Conservation (phyloP, 2,797 vertebrate genomes). For the Atherinosoma microstoma region DNA sequence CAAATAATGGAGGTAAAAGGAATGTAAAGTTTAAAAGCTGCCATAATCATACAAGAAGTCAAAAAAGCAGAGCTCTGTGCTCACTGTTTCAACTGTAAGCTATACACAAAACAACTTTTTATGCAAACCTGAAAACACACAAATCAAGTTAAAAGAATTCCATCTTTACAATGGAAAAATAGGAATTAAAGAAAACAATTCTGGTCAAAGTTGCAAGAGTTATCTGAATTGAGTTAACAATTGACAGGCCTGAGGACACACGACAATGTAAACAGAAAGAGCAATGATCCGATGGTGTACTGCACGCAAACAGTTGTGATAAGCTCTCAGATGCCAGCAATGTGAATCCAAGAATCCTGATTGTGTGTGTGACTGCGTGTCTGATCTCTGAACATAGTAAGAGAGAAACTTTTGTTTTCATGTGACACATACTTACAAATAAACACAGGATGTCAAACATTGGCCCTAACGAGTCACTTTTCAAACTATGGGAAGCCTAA, state of each 20-base stretch:
- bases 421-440: constrained; percentile 2
- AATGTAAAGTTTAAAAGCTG: no score
- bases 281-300: constrained; percentile 56
- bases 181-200: constrained; percentile 43
- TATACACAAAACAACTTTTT: not conserved
- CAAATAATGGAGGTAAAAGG: no score
- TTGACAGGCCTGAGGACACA: constrained; percentile 68
- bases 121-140: constrained; percentile 15
- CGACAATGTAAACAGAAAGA: constrained; percentile 25
- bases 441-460: constrained; percentile 7
- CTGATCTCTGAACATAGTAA: not conserved
- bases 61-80: not conserved
- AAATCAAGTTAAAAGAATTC: constrained; percentile 53
- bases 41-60: not conserved
- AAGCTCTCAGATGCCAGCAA: constrained; percentile 49
- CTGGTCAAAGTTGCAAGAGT: constrained; percentile 75
- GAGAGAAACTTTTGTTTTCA: not conserved
- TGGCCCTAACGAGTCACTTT: constrained; percentile 7
- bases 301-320: constrained; percentile 57
- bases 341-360: not conserved
- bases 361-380: not conserved
- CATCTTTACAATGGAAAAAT: constrained; percentile 34
- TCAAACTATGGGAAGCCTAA: not conserved
- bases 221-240: constrained; percentile 72
- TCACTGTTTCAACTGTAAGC: not conserved